phyloP scores from a whole-genome alignment of 1,140 invertebrate species.

The Sitodiplosis mosellana region DNA sequence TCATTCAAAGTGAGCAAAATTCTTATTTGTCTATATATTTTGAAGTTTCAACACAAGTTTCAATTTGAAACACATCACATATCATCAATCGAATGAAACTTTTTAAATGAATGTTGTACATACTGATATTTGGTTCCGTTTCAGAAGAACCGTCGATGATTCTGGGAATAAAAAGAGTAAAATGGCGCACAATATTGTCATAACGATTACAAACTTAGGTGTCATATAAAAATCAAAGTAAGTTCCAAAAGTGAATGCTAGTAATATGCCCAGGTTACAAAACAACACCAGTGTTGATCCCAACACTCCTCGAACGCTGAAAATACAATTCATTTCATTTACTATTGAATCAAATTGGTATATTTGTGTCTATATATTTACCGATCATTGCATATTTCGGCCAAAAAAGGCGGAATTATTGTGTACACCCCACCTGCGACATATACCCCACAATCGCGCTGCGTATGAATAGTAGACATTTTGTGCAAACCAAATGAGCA shows the following conservation, averaged over 20 bases:
- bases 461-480: too few species aligned
- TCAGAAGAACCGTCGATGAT: conserved; percentile 5
- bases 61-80: not conserved
- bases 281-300: conserved; percentile 34
- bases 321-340: conserved; percentile 17
- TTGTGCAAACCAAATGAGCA: too few species aligned
- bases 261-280: conserved; percentile 37
- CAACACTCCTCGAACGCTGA: conserved; percentile 35
- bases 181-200: conserved; percentile 7
- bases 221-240: conserved; percentile 22
- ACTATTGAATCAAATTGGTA: too few species aligned
- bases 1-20: not conserved
- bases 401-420: too few species aligned
- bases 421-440: too few species aligned
- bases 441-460: too few species aligned
- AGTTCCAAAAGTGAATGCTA: conserved; percentile 32
- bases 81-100: not conserved
- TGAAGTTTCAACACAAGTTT: not conserved
- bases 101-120: not conserved
- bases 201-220: conserved; percentile 18
- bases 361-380: too few species aligned
- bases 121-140: not conserved
- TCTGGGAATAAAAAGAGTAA: conserved; percentile 12
- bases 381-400: too few species aligned
- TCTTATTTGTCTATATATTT: not conserved